Base-by-base conservation (phyloP, 2,797 vertebrate genomes). In the Bryconaethiops microstoma region DNA sequence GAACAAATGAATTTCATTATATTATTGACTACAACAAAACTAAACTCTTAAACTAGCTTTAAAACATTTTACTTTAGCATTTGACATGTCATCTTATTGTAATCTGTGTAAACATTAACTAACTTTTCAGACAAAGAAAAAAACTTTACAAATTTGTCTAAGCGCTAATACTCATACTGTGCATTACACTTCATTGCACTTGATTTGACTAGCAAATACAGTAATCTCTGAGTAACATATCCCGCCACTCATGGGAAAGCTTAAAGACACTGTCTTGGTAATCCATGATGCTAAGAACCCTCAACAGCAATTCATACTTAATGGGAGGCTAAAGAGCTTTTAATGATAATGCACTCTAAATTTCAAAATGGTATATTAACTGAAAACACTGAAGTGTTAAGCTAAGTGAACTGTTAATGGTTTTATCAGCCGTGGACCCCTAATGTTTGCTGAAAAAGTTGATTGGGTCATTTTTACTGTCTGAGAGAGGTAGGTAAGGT, bases 251-350 rank as follows among this genome's bases (percentile, higher is more conserved):
- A 79, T 71, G 35, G 69, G n/a, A 54, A 75, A 39, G n/a, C 57
- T 59, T 75, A 55, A 75, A 60, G 40, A 74, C 21, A 83, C 5
- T 74, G 63, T 50, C 71, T 72, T 75, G 62, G 29, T 39, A 79
- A 82, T 79, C 76, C 73, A 67, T 60, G 79, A 75, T 74, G 45
- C 39, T 48, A 68, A 50, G 54, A 62, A 54, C 55, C 40, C 25
- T 57, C 64, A 54, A 72, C n/a, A 80, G 69, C 64, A 85, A 63
- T 74, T 62, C 74, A 77, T 77, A 82, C 68, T 62, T 85, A 80
- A 87, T 78, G 76, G 45, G 78, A 84, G 73, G 45, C 80, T 85
- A 85, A 85, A 84, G 75, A 85, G 75, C 80, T 81, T 80, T 82
- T 82, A 84, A 82, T 87, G 82, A 85, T 82, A 84, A 74, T 84